These are phyloP conservation scores for Microtus montanus DNA, from an alignment of 2,113 vertebrate species.

Conservation along the genomic window DNA sequence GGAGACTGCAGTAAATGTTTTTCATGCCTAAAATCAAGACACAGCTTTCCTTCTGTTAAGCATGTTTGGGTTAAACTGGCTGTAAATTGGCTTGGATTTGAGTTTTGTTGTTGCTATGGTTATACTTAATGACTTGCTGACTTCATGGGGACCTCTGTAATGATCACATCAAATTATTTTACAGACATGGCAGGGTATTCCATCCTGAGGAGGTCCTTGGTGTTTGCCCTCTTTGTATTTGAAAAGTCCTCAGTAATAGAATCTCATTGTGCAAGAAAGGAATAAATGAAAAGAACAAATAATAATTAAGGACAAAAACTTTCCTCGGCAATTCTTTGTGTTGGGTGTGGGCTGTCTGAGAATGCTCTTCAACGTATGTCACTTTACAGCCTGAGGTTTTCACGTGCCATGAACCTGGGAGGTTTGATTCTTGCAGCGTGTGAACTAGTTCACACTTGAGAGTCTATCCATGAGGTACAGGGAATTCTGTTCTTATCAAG, in stretches of 20 bases:
- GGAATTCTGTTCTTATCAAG: background rate
- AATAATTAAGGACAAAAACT: background rate
- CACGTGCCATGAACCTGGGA: background rate
- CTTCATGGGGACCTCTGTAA: background rate
- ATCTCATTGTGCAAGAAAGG: background rate
- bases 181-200: background rate
- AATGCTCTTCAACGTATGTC: background rate
- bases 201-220: background rate
- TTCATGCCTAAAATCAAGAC: background rate
- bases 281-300: background rate
- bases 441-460: background rate
- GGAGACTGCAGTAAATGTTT: background rate
- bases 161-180: background rate
- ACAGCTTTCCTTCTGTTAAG: background rate
- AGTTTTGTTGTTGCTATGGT: constrained; percentile 14
- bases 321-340: background rate
- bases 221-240: background rate
- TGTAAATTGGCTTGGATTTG: background rate
- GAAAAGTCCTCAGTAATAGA: background rate
- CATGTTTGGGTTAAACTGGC: constrained; percentile 5
- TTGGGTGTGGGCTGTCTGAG: background rate
- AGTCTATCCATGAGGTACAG: background rate
- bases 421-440: background rate
- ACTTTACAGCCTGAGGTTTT: background rate
- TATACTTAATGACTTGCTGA: background rate